Conservation (phyloP, 2,888 invertebrate genomes). For the Perithous albicinctus region DNA sequence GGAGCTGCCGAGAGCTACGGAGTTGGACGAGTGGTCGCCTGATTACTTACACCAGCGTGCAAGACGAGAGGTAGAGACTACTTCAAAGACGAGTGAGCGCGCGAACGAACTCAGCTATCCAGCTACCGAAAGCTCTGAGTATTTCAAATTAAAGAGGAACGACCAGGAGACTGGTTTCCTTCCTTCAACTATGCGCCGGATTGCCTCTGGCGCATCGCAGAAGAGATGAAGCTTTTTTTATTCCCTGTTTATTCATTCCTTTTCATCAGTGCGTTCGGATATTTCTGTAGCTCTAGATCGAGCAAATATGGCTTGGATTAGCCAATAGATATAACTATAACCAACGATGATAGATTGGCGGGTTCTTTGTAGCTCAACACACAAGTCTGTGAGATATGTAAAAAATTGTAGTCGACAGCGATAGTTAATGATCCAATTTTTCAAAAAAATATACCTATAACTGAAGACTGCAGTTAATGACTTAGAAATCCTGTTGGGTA, state of each 20-base stretch:
- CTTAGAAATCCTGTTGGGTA: too few relatives aligned
- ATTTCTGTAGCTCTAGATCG: too few relatives aligned
- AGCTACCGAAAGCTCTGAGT: slow-evolving; percentile 65
- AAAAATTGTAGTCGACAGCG: not conserved
- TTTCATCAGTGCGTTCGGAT: too few relatives aligned
- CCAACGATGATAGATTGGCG: too few relatives aligned
- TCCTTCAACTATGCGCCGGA: slow-evolving; percentile 30
- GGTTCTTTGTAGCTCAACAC: not conserved
- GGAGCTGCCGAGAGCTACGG: slow-evolving; percentile 66
- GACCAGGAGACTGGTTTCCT: slow-evolving; percentile 59
- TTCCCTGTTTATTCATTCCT: too few relatives aligned
- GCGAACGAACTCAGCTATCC: slow-evolving; percentile 63
- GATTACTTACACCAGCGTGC: slow-evolving; percentile 79
- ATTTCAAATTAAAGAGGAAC: slow-evolving; percentile 81
- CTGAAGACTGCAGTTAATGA: too few relatives aligned
- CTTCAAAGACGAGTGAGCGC: slow-evolving; percentile 79
- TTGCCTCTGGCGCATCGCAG: slow-evolving; percentile 45
- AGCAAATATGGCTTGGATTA: too few relatives aligned
- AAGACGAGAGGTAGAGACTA: slow-evolving; percentile 72
- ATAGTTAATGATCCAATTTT: not conserved
- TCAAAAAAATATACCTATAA: not conserved
- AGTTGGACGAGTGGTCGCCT: slow-evolving; percentile 74
- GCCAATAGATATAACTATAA: too few relatives aligned
- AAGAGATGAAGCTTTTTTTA: slow-evolving; percentile 18
- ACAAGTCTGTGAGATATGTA: not conserved